Evolutionary conservation across 2,113 vertebrate genomes (phyloP).

Genomic region (Caloenas nicobarica): DNA sequence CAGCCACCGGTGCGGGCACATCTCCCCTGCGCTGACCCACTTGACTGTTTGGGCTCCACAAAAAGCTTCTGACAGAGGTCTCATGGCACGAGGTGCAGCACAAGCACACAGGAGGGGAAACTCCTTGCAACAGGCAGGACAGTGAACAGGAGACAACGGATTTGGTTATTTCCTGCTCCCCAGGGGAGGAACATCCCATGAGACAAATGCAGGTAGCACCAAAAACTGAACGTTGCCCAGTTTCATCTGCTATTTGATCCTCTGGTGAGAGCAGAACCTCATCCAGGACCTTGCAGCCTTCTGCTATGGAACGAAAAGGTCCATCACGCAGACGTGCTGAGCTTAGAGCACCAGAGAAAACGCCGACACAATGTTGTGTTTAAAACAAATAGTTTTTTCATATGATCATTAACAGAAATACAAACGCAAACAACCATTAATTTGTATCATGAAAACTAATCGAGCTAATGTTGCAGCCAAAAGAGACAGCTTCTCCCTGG

Average conservation of each 20-base stretch:
- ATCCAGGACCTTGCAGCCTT: not conserved
- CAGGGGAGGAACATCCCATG: not conserved
- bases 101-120: not conserved
- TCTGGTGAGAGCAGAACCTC: not conserved
- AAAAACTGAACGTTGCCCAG: not conserved
- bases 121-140: not conserved
- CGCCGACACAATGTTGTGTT: fast-evolving
- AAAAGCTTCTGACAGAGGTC: not conserved
- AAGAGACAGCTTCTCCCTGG: not conserved
- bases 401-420: not conserved
- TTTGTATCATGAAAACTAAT: not conserved
- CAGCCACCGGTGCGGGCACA: fast-evolving
- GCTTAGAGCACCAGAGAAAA: not conserved
- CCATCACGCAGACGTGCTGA: fast-evolving
- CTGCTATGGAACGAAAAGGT: not conserved
- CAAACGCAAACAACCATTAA: not conserved
- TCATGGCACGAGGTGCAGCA: fast-evolving
- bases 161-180: not conserved
- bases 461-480: not conserved
- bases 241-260: not conserved
- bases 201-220: not conserved
- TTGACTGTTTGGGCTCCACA: not conserved
- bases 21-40: not conserved
- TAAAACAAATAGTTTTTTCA: not conserved
- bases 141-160: not conserved